Conservation (phyloP, 2,888 invertebrate genomes). For the Cremastobaeus sp. region DNA sequence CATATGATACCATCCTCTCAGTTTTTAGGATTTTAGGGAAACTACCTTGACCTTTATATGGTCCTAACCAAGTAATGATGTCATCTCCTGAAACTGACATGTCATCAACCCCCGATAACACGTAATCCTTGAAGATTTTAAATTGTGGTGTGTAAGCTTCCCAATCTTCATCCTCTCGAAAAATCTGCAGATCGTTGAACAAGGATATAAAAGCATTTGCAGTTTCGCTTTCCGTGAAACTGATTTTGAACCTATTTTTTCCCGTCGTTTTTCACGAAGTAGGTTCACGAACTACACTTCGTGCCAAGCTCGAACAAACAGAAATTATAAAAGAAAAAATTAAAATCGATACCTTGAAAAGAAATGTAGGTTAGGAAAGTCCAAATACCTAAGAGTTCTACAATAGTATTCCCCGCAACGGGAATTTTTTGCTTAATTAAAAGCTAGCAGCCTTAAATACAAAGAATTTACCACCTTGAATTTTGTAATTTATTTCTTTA, state of each 20-base stretch:
- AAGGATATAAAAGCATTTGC: neutral
- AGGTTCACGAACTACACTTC: too few species aligned
- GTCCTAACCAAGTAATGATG: neutral
- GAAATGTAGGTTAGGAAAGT: too few species aligned
- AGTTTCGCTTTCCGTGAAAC: neutral
- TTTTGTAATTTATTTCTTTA: too few species aligned
- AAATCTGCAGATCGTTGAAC: neutral
- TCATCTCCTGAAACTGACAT: neutral
- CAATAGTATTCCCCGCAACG: too few species aligned
- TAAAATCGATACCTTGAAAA: too few species aligned
- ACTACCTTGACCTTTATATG: neutral
- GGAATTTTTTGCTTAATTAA: too few species aligned
- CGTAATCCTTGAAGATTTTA: neutral
- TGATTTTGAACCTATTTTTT: neutral
- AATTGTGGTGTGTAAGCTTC: neutral
- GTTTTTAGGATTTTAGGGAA: neutral
- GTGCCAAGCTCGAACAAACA: too few species aligned
- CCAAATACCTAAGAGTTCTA: too few species aligned
- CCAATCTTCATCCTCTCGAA: neutral
- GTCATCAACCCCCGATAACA: neutral
- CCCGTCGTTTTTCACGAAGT: too few species aligned
- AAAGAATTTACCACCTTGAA: too few species aligned
- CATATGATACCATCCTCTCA: neutral
- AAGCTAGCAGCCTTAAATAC: too few species aligned
- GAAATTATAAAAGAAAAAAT: too few species aligned